Base-by-base conservation (phyloP, 2,113 vertebrate genomes). In the Microcebus griseorufus region DNA sequence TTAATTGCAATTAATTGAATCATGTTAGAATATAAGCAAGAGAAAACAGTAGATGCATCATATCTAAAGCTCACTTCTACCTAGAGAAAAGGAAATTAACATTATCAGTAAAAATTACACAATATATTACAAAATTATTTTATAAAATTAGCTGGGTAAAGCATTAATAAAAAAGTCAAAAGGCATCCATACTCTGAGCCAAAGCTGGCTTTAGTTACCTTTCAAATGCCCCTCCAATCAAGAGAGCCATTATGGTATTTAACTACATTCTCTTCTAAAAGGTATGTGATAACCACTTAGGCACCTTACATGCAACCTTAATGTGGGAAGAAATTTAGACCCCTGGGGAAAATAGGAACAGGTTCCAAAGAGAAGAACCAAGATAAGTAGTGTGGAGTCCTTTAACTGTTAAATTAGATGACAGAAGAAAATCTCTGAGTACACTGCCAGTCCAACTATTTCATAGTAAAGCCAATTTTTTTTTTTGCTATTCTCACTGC, bases 1-100 rank as follows among this genome's bases (percentile, higher is more conserved):
- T 65, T 93, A 76, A 81, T 22, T 88, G 55, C 6, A 95, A 55
- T 58, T 76, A 84, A 93, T 42, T 55, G 20, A 92, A 94, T 86
- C 32, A 76, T 22, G 17, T 42, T 78, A 62, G 29, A 51, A 51
- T 70, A 79, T 64, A 62, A 70, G 45, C 29, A 94, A 55, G 32
- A 88, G 37, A 69, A 81, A 92, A 88, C 39, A 67, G 51, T 42
- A 39, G 4, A 76, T 37, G 4, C 17, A 39, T 1, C 73, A 42
- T 64, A 53, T 81, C 25, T 82, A n/a, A 92, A 88, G 18, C 37
- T 90, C 3, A 20, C 34, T 70, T 62, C 6, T 91, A 79, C 42
- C 3, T 78, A 39, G 37, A 81, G 29, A 22, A 64, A 91, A 94
- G 70, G 8, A 78, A 84, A 64, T 48, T 64, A 88, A 75, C 16